These are phyloP conservation scores for Alouatta palliata DNA, from an alignment of 2,113 vertebrate species.

Conservation along the genomic window DNA sequence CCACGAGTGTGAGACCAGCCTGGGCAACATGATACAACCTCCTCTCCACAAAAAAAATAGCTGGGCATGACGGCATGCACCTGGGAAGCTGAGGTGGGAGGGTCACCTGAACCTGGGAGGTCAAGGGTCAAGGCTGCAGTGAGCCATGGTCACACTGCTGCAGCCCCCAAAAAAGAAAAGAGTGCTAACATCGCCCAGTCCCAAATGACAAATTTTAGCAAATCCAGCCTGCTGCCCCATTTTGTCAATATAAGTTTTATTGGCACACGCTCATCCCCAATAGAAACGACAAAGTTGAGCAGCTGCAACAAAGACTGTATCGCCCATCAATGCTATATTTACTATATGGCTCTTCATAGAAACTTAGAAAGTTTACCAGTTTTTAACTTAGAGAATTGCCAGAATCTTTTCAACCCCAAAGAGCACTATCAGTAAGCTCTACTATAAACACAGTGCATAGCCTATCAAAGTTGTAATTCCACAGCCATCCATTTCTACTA, in stretches of 20 bases:
- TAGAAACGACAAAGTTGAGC: background rate
- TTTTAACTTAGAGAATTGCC: background rate
- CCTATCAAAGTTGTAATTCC: constrained; percentile 14
- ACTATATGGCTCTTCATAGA: background rate
- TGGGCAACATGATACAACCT: no score
- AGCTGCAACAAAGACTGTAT: background rate
- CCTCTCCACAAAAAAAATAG: no score
- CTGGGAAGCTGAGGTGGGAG: no score
- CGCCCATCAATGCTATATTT: background rate
- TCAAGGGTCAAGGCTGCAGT: no score
- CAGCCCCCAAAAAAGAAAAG: no score
- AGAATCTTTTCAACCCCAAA: background rate
- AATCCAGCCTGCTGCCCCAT: background rate
- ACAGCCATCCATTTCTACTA: constrained; percentile 15
- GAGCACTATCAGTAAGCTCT: background rate
- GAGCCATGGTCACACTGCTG: no score
- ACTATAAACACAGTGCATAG: constrained; percentile 18
- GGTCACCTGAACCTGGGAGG: no score
- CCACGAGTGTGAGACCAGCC: no score
- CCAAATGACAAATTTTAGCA: background rate
- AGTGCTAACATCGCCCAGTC: background rate
- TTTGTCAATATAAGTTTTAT: background rate
- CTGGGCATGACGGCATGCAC: no score
- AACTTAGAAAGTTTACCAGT: background rate
- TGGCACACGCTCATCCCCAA: background rate